Evolutionary conservation across 2,888 invertebrate species (phyloP).

Genomic region (Morinoia aosen): DNA sequence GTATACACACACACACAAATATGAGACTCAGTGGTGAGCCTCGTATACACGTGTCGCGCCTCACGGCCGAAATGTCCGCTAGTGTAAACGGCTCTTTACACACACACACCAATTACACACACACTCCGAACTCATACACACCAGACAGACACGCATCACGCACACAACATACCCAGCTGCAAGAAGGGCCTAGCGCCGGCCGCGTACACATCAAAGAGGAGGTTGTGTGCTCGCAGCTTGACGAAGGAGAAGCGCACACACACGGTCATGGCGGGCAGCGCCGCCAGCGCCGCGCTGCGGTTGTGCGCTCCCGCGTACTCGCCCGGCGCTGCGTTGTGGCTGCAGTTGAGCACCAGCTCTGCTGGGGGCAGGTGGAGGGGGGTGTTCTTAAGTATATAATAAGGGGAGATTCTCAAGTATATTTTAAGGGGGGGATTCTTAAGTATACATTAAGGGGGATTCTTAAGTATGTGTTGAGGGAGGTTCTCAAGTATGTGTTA

Average conservation of each 20-base stretch:
- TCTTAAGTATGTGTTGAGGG: too few species aligned
- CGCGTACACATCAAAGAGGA: not conserved
- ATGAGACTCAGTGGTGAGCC: too few species aligned
- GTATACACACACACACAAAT: too few species aligned
- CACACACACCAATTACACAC: not conserved
- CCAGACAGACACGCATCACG: not conserved
- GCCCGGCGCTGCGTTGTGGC: not conserved
- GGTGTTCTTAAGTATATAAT: too few species aligned
- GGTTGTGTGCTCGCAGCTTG: constrained; percentile 16
- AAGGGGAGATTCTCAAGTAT: too few species aligned
- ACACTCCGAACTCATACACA: not conserved
- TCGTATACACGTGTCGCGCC: too few species aligned
- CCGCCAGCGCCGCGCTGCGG: not conserved
- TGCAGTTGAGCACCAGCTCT: constrained; percentile 33
- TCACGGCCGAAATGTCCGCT: too few species aligned
- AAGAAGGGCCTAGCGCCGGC: not conserved
- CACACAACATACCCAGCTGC: not conserved
- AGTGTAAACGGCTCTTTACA: too few species aligned
- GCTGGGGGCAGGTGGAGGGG: not conserved
- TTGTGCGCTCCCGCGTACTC: constrained; percentile 29
- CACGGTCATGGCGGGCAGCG: not conserved
- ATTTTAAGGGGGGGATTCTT: too few species aligned
- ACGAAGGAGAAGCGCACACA: not conserved
- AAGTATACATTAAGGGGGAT: too few species aligned
- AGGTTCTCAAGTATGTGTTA: too few species aligned